phyloP scores from a whole-genome alignment of 2,797 vertebrate species.

The Oceanodroma leucorhoa region DNA sequence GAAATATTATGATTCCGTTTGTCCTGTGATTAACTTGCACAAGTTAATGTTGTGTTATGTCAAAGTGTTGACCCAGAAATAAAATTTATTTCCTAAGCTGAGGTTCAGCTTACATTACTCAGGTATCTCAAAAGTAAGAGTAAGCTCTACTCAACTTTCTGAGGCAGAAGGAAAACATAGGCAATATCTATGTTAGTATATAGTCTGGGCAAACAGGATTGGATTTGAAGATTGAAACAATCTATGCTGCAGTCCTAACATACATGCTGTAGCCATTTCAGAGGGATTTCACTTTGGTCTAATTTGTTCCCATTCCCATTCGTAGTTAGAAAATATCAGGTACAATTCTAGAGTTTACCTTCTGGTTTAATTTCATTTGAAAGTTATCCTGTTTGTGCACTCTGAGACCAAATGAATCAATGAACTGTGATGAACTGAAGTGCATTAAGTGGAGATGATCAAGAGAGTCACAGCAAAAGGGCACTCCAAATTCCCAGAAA shows the following conservation, averaged over 20 bases:
- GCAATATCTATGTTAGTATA: neutral
- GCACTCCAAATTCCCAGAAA: neutral
- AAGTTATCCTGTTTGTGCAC: neutral
- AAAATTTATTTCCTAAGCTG: neutral
- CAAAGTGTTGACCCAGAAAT: neutral
- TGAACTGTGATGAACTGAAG: neutral
- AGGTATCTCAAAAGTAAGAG: neutral
- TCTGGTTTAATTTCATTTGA: neutral
- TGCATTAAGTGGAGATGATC: neutral
- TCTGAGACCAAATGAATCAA: neutral
- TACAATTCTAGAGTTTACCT: neutral
- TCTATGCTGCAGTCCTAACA: neutral
- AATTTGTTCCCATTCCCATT: neutral
- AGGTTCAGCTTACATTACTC: neutral
- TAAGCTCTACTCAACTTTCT: neutral
- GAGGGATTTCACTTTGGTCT: neutral
- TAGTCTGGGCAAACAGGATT: neutral
- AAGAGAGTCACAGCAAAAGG: neutral
- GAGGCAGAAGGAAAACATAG: neutral
- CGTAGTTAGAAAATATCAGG: neutral
- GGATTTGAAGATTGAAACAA: neutral
- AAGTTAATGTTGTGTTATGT: neutral
- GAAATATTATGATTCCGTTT: neutral
- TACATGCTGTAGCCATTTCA: neutral
- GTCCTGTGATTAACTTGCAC: neutral